These are phyloP conservation scores for Fringilla coelebs DNA, from an alignment of 2,797 vertebrate genomes.

Conservation along the genomic window DNA sequence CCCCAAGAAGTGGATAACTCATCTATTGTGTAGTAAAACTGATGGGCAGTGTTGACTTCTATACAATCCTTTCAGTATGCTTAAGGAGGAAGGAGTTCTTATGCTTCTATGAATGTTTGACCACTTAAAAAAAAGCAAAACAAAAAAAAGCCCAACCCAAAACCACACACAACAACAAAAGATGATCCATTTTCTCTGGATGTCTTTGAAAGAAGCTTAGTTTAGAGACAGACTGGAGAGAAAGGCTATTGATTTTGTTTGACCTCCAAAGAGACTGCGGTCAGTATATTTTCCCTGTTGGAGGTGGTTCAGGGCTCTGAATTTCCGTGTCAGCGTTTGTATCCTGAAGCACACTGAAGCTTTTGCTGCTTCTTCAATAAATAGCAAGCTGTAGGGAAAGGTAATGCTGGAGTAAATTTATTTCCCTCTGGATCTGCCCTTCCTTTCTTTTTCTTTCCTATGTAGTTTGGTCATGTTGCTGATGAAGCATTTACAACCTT, in stretches of 20 bases:
- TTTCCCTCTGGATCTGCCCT: background rate
- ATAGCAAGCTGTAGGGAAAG: background rate
- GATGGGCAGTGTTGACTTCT: constrained; percentile 53
- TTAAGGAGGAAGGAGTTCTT: constrained; percentile 39
- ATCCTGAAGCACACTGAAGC: background rate
- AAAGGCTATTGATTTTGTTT: constrained; percentile 83
- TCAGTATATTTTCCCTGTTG: constrained; percentile 58
- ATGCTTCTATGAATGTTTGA: constrained; percentile 28
- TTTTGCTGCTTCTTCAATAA: constrained; percentile 54
- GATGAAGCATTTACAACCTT: background rate
- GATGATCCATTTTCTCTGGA: constrained; percentile 62
- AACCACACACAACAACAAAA: constrained; percentile 50
- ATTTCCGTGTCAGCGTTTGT: constrained; percentile 38
- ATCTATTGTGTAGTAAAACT: constrained; percentile 41
- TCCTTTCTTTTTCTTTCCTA: background rate
- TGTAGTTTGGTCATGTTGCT: background rate
- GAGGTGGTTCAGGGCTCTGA: constrained; percentile 44
- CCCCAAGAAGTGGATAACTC: constrained; percentile 40
- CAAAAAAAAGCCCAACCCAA: constrained; percentile 51
- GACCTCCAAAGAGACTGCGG: constrained; percentile 77
- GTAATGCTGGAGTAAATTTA: background rate
- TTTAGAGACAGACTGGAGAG: constrained; percentile 66
- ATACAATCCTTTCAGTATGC: constrained; percentile 24
- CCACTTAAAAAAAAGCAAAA: constrained; percentile 48
- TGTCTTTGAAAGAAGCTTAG: constrained; percentile 67